These are phyloP conservation scores for Lithobates sylvaticus DNA, from an alignment of 2,797 vertebrate genomes.

Conservation along the genomic window DNA sequence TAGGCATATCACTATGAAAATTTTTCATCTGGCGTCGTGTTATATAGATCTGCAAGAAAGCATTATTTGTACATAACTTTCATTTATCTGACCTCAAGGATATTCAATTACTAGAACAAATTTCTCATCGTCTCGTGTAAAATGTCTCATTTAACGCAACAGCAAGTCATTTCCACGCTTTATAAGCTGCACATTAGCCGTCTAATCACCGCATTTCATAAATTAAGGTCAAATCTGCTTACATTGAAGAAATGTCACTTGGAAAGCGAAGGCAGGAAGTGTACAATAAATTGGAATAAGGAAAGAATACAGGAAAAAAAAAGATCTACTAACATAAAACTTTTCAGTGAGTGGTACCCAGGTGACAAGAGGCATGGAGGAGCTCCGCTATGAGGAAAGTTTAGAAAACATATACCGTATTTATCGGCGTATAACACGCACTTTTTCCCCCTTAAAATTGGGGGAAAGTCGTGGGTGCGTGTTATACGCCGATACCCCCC, in stretches of 20 bases:
- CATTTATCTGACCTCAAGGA: not conserved
- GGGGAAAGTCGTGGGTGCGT: too few species aligned
- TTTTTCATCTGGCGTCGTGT: too few species aligned
- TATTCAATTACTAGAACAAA: not conserved
- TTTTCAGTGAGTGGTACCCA: not conserved
- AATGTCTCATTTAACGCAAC: conserved; percentile 15
- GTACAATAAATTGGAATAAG: not conserved
- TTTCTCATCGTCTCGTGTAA: conserved; percentile 7
- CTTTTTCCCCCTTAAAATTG: too few species aligned
- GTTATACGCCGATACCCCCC: too few species aligned
- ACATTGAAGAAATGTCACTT: not conserved
- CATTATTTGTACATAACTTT: not conserved
- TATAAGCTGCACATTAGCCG: not conserved
- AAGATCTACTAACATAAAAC: not conserved
- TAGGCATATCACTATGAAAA: too few species aligned
- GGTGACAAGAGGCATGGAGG: not conserved
- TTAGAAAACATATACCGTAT: too few species aligned
- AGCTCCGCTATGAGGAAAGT: too few species aligned
- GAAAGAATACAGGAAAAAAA: not conserved
- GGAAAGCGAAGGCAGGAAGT: not conserved
- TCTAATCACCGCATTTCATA: not conserved
- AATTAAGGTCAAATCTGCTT: conserved; percentile 22
- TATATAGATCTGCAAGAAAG: too few species aligned
- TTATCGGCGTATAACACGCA: too few species aligned
- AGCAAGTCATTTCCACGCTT: conserved; percentile 31